Conservation (phyloP, 1,140 invertebrate genomes). For the Palaemon carinicauda region DNA sequence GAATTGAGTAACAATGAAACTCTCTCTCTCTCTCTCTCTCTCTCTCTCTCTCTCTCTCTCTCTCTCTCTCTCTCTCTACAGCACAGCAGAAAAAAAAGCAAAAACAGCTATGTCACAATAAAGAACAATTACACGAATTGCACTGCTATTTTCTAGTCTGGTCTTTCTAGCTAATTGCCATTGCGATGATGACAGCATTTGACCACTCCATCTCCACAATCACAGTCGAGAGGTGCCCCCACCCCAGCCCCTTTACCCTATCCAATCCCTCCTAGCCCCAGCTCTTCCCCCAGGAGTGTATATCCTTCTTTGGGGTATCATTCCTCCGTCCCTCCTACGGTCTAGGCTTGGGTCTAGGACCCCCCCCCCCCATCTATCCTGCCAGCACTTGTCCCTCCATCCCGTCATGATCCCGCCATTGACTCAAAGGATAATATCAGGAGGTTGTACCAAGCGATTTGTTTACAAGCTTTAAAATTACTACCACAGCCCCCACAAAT, state of each 20-base stretch:
- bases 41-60: slow-evolving; percentile 23
- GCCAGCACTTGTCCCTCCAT: no score
- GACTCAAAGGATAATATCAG: neutral
- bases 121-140: neutral
- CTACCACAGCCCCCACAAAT: neutral
- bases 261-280: neutral
- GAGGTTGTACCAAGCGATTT: neutral
- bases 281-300: no score
- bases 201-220: neutral
- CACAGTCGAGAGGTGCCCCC: neutral
- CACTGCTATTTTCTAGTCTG: neutral
- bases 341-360: no score
- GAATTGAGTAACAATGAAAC: neutral
- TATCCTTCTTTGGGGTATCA: no score
- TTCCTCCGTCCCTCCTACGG: no score
- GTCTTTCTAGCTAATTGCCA: neutral
- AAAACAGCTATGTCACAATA: neutral
- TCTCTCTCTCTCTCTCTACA: neutral
- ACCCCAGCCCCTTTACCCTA: neutral
- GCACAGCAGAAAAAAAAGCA: no score
- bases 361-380: no score
- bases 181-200: neutral
- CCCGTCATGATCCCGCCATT: no score
- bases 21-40: neutral
- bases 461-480: slow-evolving; percentile 3